Conservation (phyloP, 2,113 vertebrate genomes). For the Sander lucioperca region DNA sequence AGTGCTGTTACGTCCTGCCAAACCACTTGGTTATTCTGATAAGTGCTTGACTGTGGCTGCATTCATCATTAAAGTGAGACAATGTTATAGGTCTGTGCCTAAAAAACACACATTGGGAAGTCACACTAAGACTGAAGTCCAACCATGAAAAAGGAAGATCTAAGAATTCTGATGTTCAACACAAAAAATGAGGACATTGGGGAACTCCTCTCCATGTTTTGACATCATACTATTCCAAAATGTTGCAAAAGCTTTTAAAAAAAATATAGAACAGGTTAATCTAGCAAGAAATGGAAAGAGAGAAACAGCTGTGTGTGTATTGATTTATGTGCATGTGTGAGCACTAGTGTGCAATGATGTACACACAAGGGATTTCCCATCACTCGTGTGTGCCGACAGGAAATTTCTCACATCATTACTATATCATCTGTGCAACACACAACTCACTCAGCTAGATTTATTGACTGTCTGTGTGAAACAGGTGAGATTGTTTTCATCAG, state of each 20-base stretch:
- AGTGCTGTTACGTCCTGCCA: conserved; percentile 30
- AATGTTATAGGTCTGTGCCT: neutral
- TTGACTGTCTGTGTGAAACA: conserved; percentile 2
- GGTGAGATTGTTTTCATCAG: conserved; percentile 1
- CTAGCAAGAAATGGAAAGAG: neutral
- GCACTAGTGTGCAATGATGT: conserved; percentile 1
- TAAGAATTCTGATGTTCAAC: neutral
- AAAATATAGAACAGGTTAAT: neutral
- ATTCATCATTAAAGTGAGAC: conserved; percentile 15
- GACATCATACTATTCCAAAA: neutral
- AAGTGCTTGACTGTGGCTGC: conserved; percentile 18
- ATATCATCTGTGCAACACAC: conserved; percentile 19
- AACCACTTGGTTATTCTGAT: conserved; percentile 27
- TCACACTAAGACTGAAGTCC: neutral
- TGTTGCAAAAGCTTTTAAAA: no score
- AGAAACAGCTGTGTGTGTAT: neutral
- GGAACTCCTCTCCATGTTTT: neutral
- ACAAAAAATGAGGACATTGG: neutral
- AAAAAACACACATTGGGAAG: neutral
- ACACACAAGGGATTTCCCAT: conserved; percentile 30
- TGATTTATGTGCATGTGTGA: neutral
- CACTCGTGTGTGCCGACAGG: conserved; percentile 20
- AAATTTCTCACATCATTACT: conserved; percentile 29
- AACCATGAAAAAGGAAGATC: neutral
- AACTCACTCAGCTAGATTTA: conserved; percentile 27